Conservation (phyloP, 1,140 invertebrate species). For the Paralvinella palmiformis region DNA sequence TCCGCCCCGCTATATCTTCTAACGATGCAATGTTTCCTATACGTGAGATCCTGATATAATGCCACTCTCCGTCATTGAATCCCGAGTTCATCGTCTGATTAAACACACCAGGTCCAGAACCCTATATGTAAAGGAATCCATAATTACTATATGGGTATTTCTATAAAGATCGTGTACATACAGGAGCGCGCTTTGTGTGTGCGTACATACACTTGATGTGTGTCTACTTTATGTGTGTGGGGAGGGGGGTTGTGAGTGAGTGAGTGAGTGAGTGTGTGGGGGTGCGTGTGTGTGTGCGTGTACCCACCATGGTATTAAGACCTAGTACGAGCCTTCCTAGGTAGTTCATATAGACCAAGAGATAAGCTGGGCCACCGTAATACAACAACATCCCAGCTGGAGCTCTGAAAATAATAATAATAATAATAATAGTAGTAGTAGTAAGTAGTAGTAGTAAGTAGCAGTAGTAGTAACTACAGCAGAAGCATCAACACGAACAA, state of each 20-base stretch:
- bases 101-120: constrained; percentile 15
- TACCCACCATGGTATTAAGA: constrained; percentile 9
- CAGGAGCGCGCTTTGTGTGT: too few species aligned
- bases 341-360: constrained; percentile 1
- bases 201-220: too few species aligned
- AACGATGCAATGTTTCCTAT: constrained; percentile 15
- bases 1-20: neutral
- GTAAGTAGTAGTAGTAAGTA: too few species aligned
- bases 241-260: too few species aligned
- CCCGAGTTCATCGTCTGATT: neutral
- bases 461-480: too few species aligned
- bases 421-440: neutral
- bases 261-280: too few species aligned
- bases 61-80: constrained; percentile 20
- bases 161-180: neutral
- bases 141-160: neutral
- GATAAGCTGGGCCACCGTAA: constrained; percentile 13
- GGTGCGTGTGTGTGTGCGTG: too few species aligned
- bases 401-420: neutral
- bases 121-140: constrained; percentile 12
- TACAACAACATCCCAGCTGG: constrained; percentile 10
- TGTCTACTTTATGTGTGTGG: too few species aligned
- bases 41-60: constrained; percentile 13
- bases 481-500: too few species aligned
- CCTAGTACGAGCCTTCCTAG: constrained; percentile 6